Evolutionary conservation across 2,888 invertebrate genomes (phyloP), one percentile per base, ranked within the genome.

Genomic region (Pachymerium ferrugineum): DNA sequence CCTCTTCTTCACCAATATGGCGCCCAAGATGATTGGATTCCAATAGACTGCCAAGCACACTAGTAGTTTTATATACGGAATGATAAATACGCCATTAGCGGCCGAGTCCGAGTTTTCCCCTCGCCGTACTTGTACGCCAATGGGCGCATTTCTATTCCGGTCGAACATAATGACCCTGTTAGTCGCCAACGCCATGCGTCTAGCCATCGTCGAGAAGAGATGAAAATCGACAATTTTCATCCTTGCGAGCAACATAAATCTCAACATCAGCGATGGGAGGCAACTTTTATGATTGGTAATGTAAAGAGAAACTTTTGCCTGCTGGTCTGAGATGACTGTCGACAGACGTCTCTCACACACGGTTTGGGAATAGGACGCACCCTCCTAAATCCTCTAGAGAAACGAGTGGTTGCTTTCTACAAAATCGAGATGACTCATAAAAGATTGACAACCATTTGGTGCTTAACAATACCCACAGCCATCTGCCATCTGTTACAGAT

Each of bases 101-200:
- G 54, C 54, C 47, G 47, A 47, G 47, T 47, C n/a, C n/a, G n/a
- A n/a, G n/a, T n/a, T n/a, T 47, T 47, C 47, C 54, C 54, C 22
- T 47, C 54, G 54, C 54, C 22, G 22, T 22, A 14, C 54, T 54
- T 14, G 54, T 22, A 54, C 54, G 25, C 54, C 54, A 54, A 54
- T 54, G 54, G 10, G 54, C 54, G 54, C 54, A 54, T 54, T 54
- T 54, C 54, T 54, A 54, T 54, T 54, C 54, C 54, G 25, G 54
- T 54, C 54, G 54, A 54, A 54, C 54, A 54, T 54, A 54, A 54
- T 54, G 54, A 54, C 54, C 54, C 54, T 54, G 54, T 54, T 54
- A 54, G 54, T 54, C 54, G 54, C 54, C 54, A 54, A 25, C 54
- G 54, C 25, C 54, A 54, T 54, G 54, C 6, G 54, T 54, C 54